Base-by-base conservation (phyloP, 2,797 vertebrate species). In the Chelidonichthys spinosus region DNA sequence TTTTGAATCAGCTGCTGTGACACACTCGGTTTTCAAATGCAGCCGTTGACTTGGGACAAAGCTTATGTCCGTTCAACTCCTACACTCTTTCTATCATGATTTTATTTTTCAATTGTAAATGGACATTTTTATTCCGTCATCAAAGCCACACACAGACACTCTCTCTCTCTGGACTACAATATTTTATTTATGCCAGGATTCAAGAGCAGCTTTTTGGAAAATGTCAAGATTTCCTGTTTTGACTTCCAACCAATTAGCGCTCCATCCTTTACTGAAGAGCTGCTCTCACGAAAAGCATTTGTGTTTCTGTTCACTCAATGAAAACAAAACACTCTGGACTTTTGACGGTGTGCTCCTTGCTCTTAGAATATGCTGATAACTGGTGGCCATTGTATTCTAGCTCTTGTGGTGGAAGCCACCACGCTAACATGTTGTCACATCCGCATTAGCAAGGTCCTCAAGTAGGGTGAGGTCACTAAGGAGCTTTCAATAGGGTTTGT, bases 181-280 rank as follows among this genome's bases (percentile, higher is more conserved):
- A 54, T n/a, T 61, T 69, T 67, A 66, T 79, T 66, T 18, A 63
- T 70, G 52, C 32, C 15, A 61, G 81, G 18, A 39, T 36, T 80
- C 17, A 14, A 25, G 25, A 25, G 15, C 43, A 44, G 65, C 69
- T 81, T 84, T 82, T 78, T 52, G 43, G 36, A 65, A 83, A 75
- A 77, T 63, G 76, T 90, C 69, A 82, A 89, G 86, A 84, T 74
- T 92, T 90, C 88, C 89, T 90, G 81, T 88, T 84, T 77, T 52
- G 76, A 81, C 79, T 80, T 77, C 65, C 61, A 66, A 50, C 79
- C 69, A 88, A 90, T 92, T 89, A 88, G 67, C 32, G 1, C 63
- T 68, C 43, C 58, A 32, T 70, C 76, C 71, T 76, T 77, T 69
- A 2, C 54, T 32, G 0, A 69, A 75, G 40, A 68, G 40, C 62